Evolutionary conservation across 1,140 invertebrate genomes (phyloP), one percentile per base, ranked within the genome.

Genomic region (Polyergus mexicanus): DNA sequence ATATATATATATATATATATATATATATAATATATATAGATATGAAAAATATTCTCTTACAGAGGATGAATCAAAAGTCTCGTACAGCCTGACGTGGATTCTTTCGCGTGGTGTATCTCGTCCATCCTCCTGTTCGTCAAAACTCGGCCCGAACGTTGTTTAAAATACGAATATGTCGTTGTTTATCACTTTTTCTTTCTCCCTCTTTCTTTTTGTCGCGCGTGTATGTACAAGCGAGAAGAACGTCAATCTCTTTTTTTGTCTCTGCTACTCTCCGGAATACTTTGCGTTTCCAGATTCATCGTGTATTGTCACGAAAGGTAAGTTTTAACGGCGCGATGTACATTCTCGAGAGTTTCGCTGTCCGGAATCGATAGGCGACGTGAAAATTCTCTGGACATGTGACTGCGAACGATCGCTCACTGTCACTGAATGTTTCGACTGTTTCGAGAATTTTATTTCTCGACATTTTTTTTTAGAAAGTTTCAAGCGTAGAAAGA

Each of bases 1-100:
- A 47, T 72, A 83, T 13, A 83, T 83, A 86, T 86, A 13, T 10
- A 47, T 72, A 83, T 13, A 83, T 83, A 86, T 86, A 13, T 10
- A 47, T 72, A 83, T 13, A 83, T 83, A 86, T 86, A 47, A 81
- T 51, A 47, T 47, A 13, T 10, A 47, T 72, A 83, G n/a, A 83
- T 83, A 86, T 86, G 63, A 89, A 83, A 78, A 56, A 89, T 74
- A 38, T 87, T 89, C 60, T 89, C 85, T 86, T 87, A 87, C 85
- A 65, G 47, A 51, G 80, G 58, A 75, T 76, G 88, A 87, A 65
- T 47, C 75, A 81, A 90, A 89, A 89, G 65, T 87, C 81, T 71
- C 88, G 89, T 75, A 51, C 54, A 54, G 87, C 47, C 35, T 71
- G 32, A 78, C 10, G 68, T 38, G 10, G 72, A 77, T 65, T 84